Percentiles rank a stretch among this genome's conserved stretches.
Evolutionary conservation across 2,113 vertebrate genomes (phyloP).

Genomic region (Rhombomys opimus): DNA sequence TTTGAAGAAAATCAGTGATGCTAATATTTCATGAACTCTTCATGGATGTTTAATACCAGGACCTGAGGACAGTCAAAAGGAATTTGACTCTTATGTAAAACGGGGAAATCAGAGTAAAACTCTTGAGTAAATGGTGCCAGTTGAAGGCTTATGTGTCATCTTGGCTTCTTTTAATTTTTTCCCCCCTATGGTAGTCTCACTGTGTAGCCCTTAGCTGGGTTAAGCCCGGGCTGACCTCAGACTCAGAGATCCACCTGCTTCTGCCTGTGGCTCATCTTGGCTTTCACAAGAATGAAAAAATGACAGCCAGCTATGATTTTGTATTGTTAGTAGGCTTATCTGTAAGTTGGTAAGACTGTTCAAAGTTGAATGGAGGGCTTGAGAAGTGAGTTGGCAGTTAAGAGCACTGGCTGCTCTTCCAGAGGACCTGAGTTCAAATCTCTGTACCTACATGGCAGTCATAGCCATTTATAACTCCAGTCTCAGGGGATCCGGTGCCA

Average conservation of each 20-base stretch:
- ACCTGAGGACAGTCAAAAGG: background rate
- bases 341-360: background rate
- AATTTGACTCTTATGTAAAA: background rate
- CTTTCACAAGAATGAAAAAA: background rate
- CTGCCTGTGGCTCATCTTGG: background rate
- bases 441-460: background rate
- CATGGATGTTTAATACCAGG: background rate
- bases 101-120: background rate
- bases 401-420: background rate
- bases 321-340: background rate
- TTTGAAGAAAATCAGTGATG: background rate
- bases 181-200: background rate
- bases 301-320: background rate
- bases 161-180: background rate
- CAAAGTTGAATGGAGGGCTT: background rate
- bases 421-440: background rate
- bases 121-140: background rate
- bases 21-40: slow-evolving; percentile 13
- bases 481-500: background rate
- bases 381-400: background rate
- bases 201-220: background rate
- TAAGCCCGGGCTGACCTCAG: background rate
- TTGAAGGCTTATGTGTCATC: background rate
- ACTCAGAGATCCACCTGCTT: background rate
- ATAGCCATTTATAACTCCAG: background rate